Base-by-base conservation (phyloP, 2,113 vertebrate species). In the Prochilodus magdalenae region DNA sequence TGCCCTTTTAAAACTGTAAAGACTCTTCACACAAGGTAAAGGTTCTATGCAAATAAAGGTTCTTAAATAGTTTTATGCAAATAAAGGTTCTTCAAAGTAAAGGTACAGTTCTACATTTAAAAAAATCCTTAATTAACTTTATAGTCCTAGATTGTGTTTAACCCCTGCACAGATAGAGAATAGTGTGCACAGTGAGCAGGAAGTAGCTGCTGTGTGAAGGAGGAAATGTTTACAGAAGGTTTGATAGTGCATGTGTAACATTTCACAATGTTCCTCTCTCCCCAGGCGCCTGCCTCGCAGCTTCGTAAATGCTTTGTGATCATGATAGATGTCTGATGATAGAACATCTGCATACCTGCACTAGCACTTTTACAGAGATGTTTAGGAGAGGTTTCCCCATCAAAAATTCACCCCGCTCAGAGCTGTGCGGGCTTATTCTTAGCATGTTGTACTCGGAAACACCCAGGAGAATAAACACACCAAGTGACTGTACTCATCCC, bases 311-410 rank as follows among this genome's bases (percentile, higher is more conserved):
- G 84, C 88, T 90, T 92, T 86, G 89, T 94, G 92, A 91, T 89
- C 91, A 90, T 91, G 91, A 93, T 91, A 89, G 91, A 93, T 92
- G 89, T 87, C n/a, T n/a, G n/a, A n/a, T n/a, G n/a, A n/a, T n/a
- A n/a, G 89, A 86, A 83, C 79, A 73, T 80, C 75, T 59, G 66
- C 75, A 79, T 55, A 22, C 55, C 59, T 40, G 12, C 53, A 18
- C 57, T 1, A 72, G 66, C 8, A 67, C 49, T 72, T 60, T 78
- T 53, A 70, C 60, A 63, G 26, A 22, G 71, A 40, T 40, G 44
- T 72, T 77, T 51, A 71, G 8, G 40, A 49, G 82, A 73, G 73
- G 26, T 82, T 79, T 51, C 26, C 65, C 75, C 40, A 29, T 81
- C 66, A 81, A 44, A 76, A 75, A 70, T 72, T 26, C 70, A 66